Evolutionary conservation across 2,888 invertebrate species (phyloP), one percentile per base, ranked within the genome.

Genomic region (Mechanitis mazaeus): DNA sequence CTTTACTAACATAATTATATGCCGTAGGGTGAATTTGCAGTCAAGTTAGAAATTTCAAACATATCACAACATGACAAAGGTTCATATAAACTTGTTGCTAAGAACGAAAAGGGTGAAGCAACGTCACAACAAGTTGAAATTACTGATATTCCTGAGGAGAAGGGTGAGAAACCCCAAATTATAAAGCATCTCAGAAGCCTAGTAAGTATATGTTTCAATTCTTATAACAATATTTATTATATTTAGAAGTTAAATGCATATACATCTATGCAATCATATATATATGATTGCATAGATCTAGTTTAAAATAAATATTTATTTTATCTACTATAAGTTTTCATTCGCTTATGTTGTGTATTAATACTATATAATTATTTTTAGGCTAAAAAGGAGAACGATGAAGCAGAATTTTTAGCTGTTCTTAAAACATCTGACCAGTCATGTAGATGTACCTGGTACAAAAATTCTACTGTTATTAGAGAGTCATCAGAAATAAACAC

Each of bases 61-160:
- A 94, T 96, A 38, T 93, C 94, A 67, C 93, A 94, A 77, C 87
- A 88, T 31, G 97, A 98, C 82, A 96, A 95, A 84, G 97, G 97
- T 69, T 92, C 94, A 63, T 97, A 98, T 84, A 97, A 97, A 85
- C 89, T 97, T 72, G 93, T 97, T 5, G 97, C 97, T 33, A 96
- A 95, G 80, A 97, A 97, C 81, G 97, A 97, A 74, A 97, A 97
- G 83, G 97, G 97, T 68, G 96, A 97, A 84, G 97, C 96, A 12
- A 94, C 94, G 12, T 97, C 97, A 35, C 96, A 97, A 83, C 92
- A 94, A 63, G 97, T 97, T 3, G 95, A 96, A 81, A 94, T 97
- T 58, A 93, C 94, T 56, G 96, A 97, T 69, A 93, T 97, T 71
- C 95, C 95, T 2, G 94, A 94, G 71, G 93, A 93, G 67, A 94